A percentile compares a stretch with the other conserved stretches of the same genome.
phyloP scores from a whole-genome alignment of 2,888 invertebrate genomes.

The Pyralis farinalis region DNA sequence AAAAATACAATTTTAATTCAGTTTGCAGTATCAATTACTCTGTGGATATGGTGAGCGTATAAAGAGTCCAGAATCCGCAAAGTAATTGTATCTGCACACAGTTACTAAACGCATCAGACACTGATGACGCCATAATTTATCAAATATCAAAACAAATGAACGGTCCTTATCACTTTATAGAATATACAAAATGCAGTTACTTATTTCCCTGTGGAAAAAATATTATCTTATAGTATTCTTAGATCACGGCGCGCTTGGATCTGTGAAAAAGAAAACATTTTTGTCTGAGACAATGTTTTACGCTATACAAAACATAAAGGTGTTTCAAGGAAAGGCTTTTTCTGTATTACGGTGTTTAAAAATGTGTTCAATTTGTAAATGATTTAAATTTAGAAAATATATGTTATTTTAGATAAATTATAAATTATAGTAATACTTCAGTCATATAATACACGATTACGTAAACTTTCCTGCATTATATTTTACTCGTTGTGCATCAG shows the following conservation, averaged over 20 bases:
- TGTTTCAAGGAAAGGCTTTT: too few species aligned
- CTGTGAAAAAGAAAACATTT: conserved; percentile 54
- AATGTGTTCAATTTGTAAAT: too few species aligned
- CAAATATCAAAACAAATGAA: conserved; percentile 80
- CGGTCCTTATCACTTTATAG: conserved; percentile 81
- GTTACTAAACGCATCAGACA: conserved; percentile 71
- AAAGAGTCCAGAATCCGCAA: conserved; percentile 75
- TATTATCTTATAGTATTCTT: conserved; percentile 81
- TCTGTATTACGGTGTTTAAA: too few species aligned
- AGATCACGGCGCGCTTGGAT: conserved; percentile 80
- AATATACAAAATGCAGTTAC: conserved; percentile 83
- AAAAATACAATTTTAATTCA: conserved; percentile 69
- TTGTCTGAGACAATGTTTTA: conserved; percentile 2
- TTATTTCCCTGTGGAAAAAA: conserved; percentile 82
- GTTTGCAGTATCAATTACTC: conserved; percentile 70
- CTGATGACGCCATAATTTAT: conserved; percentile 74
- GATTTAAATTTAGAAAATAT: too few species aligned
- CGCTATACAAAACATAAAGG: too few species aligned
- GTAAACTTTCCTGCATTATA: too few species aligned
- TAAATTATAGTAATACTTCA: too few species aligned
- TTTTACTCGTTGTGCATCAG: too few species aligned
- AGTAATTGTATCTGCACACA: conserved; percentile 71
- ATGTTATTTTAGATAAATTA: too few species aligned
- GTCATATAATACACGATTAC: too few species aligned
- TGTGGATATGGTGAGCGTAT: conserved; percentile 77